phyloP scores from a whole-genome alignment of 2,797 vertebrate species.

The Choloepus didactylus region DNA sequence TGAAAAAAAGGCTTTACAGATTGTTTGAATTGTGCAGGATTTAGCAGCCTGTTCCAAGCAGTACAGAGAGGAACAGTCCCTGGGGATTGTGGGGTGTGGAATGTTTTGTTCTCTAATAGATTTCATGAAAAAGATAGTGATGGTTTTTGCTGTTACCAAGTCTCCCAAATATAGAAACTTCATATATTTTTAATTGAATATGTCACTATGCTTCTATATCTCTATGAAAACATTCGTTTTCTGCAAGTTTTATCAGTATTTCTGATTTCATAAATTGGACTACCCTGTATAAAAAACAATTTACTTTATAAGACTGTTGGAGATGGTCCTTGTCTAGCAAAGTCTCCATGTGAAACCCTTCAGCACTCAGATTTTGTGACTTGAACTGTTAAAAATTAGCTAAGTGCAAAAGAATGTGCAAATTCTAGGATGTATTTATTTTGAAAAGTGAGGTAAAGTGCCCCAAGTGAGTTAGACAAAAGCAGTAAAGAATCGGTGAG shows the following conservation, averaged over 20 bases:
- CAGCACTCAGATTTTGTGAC: constrained; percentile 30
- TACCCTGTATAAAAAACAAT: constrained; percentile 30
- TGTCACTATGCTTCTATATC: constrained; percentile 39
- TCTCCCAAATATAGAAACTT: constrained; percentile 31
- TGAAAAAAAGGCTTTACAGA: background rate
- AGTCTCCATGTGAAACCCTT: constrained; percentile 57
- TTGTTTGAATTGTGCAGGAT: constrained; percentile 21
- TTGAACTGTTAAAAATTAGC: constrained; percentile 58
- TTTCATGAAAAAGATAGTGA: constrained; percentile 25
- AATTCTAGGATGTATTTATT: constrained; percentile 36
- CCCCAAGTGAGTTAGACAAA: constrained; percentile 38
- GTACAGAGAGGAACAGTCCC: background rate
- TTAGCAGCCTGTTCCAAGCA: constrained; percentile 23
- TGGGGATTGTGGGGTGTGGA: background rate
- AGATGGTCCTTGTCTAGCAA: constrained; percentile 51
- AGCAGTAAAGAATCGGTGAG: constrained; percentile 33
- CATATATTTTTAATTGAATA: constrained; percentile 63
- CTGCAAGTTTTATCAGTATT: constrained; percentile 42
- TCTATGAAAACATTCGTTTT: constrained; percentile 49
- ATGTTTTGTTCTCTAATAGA: constrained; percentile 29
- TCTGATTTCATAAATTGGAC: constrained; percentile 58
- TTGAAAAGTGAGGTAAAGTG: constrained; percentile 37
- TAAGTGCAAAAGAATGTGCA: constrained; percentile 54
- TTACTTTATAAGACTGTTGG: constrained; percentile 48
- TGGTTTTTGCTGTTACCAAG: background rate